Conservation (phyloP, 2,113 vertebrate genomes). For the Rhineura floridana region DNA sequence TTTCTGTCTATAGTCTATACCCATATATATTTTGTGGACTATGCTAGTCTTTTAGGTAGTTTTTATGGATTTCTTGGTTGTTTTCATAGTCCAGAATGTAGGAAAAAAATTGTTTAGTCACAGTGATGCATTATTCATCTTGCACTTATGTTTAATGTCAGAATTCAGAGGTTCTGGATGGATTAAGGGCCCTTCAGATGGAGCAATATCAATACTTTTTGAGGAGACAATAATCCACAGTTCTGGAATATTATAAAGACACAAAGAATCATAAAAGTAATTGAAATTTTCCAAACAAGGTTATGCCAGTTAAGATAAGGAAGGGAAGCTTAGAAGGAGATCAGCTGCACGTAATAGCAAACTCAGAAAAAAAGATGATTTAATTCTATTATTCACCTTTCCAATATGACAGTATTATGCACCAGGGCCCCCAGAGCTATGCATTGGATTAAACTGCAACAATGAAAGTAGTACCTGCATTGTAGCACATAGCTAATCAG, state of each 20-base stretch:
- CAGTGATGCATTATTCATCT: neutral
- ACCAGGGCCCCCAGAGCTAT: no score
- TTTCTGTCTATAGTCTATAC: no score
- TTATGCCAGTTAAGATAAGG: neutral
- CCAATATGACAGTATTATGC: neutral
- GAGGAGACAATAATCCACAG: neutral
- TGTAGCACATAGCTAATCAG: neutral
- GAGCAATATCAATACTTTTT: neutral
- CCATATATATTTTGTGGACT: no score
- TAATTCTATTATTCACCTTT: constrained; percentile 5
- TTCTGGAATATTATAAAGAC: neutral
- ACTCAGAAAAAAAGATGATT: neutral
- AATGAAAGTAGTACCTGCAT: neutral
- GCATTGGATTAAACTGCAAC: neutral
- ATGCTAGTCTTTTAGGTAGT: no score
- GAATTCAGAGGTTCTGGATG: neutral
- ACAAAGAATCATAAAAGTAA: neutral
- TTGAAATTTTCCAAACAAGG: neutral
- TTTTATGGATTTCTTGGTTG: neutral
- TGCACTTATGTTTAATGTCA: neutral
- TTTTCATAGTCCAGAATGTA: neutral
- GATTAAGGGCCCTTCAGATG: neutral
- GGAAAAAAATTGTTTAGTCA: neutral
- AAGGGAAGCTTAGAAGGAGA: neutral
- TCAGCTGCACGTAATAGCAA: neutral